Percentiles rank a stretch among this genome's conserved stretches.
These are phyloP conservation scores for Tilapia sparmanii DNA, from an alignment of 2,113 vertebrate genomes.

Conservation along the genomic window DNA sequence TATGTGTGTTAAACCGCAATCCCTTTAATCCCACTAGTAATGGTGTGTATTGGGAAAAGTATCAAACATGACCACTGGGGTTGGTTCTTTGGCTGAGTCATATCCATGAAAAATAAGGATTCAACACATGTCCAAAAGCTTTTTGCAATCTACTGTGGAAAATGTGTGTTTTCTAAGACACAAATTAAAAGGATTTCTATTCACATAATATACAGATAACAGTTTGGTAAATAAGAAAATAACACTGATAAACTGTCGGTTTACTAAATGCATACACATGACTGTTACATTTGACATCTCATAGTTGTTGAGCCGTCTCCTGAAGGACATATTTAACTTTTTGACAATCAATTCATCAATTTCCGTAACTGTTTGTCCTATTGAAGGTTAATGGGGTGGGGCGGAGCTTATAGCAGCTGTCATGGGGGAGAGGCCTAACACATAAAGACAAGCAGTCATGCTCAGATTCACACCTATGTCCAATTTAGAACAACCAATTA, in stretches of 20 bases:
- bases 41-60: slow-evolving; percentile 55
- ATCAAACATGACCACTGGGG: slow-evolving; percentile 53
- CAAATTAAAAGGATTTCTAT: neutral
- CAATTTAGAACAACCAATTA: neutral
- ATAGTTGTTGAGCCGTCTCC: neutral
- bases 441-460: neutral
- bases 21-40: slow-evolving; percentile 63
- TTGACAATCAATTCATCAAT: neutral
- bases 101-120: slow-evolving; percentile 21
- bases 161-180: neutral
- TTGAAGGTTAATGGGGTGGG: neutral
- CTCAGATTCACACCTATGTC: neutral
- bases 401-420: neutral
- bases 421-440: neutral
- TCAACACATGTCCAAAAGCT: slow-evolving; percentile 1
- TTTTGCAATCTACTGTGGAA: neutral
- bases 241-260: neutral
- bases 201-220: neutral
- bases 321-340: neutral
- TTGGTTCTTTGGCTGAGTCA: slow-evolving; percentile 29
- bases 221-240: neutral
- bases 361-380: neutral
- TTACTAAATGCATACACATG: neutral
- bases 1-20: slow-evolving; percentile 7
- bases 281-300: neutral